These are phyloP conservation scores for Campaea margaritaria DNA, from an alignment of 2,888 invertebrate species.

Conservation along the genomic window DNA sequence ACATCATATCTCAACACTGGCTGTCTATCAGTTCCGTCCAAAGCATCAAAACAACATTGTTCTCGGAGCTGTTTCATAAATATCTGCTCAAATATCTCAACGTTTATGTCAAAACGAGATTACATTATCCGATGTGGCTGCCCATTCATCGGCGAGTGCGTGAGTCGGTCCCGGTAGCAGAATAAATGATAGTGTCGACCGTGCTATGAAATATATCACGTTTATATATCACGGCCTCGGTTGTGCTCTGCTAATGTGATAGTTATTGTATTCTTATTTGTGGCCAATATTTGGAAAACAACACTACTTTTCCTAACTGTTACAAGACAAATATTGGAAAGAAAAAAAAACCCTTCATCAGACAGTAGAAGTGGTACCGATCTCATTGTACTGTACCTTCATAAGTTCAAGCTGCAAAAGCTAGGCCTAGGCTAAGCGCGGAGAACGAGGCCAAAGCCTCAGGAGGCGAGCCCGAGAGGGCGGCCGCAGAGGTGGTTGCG, in stretches of 20 bases:
- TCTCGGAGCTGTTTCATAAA: conserved; percentile 29
- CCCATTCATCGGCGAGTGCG: conserved; percentile 43
- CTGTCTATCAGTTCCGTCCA: conserved; percentile 4
- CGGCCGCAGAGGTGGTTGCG: too few species aligned
- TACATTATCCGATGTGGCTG: conserved; percentile 39
- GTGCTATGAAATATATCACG: conserved; percentile 44
- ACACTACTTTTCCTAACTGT: too few species aligned
- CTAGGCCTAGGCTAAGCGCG: too few species aligned
- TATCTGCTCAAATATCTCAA: conserved; percentile 12
- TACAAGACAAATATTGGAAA: too few species aligned
- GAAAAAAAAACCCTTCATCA: too few species aligned
- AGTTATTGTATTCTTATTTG: conserved; percentile 22
- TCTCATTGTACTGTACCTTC: too few species aligned
- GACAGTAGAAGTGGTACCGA: too few species aligned
- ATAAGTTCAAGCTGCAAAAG: too few species aligned
- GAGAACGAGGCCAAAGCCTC: too few species aligned
- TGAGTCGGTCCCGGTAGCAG: conserved; percentile 39
- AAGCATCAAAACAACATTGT: conserved; percentile 35
- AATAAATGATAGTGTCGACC: conserved; percentile 15
- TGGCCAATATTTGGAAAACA: neutral
- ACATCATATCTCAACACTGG: neutral
- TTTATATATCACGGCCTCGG: conserved; percentile 40
- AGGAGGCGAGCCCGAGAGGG: too few species aligned
- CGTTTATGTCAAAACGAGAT: conserved; percentile 43
- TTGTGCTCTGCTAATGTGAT: conserved; percentile 18